Percentiles rank a stretch among this genome's conserved stretches.
Evolutionary conservation across 2,797 vertebrate species (phyloP).

Genomic region (Smutsia temminckii): DNA sequence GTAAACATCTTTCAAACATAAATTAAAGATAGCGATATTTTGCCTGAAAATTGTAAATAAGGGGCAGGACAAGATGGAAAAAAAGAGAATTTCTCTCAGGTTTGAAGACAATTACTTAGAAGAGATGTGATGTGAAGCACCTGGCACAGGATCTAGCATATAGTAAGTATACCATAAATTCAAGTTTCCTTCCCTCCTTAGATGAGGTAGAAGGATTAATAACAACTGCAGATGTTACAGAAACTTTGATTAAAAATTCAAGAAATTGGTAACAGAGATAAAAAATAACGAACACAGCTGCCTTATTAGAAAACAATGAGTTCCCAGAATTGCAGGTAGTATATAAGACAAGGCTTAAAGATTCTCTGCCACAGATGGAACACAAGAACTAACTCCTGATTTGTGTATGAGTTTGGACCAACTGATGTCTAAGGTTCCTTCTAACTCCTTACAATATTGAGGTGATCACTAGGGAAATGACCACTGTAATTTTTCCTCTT

Average conservation of each 20-base stretch:
- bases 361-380: constrained; percentile 11
- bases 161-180: background rate
- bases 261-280: constrained; percentile 1
- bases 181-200: background rate
- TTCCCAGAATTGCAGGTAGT: background rate
- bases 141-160: background rate
- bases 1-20: constrained; percentile 38
- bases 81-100: background rate
- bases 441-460: constrained; percentile 30
- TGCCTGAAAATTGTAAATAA: background rate
- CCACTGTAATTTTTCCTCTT: constrained; percentile 41
- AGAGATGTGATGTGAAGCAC: constrained; percentile 5
- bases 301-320: constrained; percentile 6
- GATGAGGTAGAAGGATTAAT: background rate
- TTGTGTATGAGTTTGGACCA: constrained; percentile 25
- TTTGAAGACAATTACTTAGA: constrained; percentile 10
- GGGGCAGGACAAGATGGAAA: background rate
- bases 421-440: constrained; percentile 32
- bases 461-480: constrained; percentile 50
- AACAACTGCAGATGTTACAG: constrained; percentile 23
- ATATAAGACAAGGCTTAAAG: background rate
- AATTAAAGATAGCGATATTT: constrained; percentile 38
- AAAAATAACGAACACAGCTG: background rate
- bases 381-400: constrained; percentile 47
- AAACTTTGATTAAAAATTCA: constrained; percentile 20